Evolutionary conservation across 2,797 vertebrate species (phyloP).

Genomic region (Aldrovandia affinis): DNA sequence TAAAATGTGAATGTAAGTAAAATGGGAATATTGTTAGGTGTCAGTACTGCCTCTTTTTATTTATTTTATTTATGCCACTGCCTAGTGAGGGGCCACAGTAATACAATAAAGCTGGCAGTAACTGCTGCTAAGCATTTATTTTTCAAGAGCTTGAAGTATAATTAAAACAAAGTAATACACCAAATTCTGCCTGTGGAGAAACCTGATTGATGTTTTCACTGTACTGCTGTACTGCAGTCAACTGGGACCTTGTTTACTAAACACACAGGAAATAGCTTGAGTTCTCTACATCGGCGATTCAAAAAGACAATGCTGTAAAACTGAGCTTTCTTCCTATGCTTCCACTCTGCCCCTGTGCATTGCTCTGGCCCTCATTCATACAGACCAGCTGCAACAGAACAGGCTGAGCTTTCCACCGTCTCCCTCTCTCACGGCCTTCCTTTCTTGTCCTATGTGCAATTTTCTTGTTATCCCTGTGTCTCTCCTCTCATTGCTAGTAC

Average conservation of each 20-base stretch:
- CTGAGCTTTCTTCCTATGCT: neutral
- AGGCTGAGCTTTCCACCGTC: slow-evolving; percentile 24
- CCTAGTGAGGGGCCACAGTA: neutral
- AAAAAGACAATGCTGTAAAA: neutral
- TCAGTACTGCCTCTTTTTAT: neutral
- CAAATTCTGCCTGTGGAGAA: slow-evolving; percentile 44
- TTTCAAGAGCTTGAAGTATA: slow-evolving; percentile 45
- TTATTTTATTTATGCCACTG: neutral
- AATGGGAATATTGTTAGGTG: neutral
- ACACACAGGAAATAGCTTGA: neutral
- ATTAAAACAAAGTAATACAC: slow-evolving; percentile 49
- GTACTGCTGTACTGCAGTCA: slow-evolving; percentile 32
- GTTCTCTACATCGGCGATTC: slow-evolving; percentile 17
- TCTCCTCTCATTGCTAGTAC: neutral
- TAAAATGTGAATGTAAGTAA: neutral
- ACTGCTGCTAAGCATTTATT: slow-evolving; percentile 22
- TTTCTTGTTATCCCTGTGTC: neutral
- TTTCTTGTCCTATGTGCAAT: slow-evolving; percentile 27
- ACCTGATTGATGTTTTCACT: slow-evolving; percentile 50
- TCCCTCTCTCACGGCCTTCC: slow-evolving; percentile 33
- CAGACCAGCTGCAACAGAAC: neutral
- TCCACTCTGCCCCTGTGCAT: neutral
- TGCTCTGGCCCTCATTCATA: neutral
- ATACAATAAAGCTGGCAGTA: slow-evolving; percentile 1
- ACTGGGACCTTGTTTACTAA: slow-evolving; percentile 22